These are phyloP conservation scores for Willisornis vidua DNA, from an alignment of 2,113 vertebrate species.

Conservation along the genomic window DNA sequence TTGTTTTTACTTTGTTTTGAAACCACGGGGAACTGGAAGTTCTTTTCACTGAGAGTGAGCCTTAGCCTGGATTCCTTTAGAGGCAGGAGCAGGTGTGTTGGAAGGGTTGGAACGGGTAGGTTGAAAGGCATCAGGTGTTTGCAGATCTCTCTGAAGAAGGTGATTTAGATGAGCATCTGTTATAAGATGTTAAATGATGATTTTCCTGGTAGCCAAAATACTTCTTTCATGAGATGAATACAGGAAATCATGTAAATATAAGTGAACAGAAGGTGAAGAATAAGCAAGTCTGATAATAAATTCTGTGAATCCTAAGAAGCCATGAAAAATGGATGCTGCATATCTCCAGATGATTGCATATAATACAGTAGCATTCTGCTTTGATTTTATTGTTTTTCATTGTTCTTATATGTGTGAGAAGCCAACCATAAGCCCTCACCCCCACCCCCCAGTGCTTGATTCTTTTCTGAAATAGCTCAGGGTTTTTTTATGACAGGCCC, in stretches of 20 bases:
- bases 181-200: not conserved
- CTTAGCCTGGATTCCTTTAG: not conserved
- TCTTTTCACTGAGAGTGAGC: not conserved
- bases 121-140: not conserved
- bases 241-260: fast-evolving
- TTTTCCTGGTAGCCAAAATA: not conserved
- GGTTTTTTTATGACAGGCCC: not conserved
- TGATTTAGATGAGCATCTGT: not conserved
- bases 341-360: not conserved
- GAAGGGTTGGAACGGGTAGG: not conserved
- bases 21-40: not conserved
- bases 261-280: not conserved
- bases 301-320: not conserved
- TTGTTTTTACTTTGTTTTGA: not conserved
- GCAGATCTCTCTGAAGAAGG: not conserved
- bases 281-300: not conserved
- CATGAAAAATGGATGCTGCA: fast-evolving
- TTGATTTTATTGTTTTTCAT: not conserved
- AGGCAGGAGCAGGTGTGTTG: not conserved
- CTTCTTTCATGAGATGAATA: not conserved
- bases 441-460: not conserved
- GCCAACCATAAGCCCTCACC: not conserved
- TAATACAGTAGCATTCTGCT: not conserved
- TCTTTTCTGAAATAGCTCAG: not conserved
- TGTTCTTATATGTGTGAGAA: not conserved